A percentile compares a stretch with the other conserved stretches of the same genome.
Evolutionary conservation across 2,888 invertebrate genomes (phyloP).

Genomic region (Tolmerus cingulatus): DNA sequence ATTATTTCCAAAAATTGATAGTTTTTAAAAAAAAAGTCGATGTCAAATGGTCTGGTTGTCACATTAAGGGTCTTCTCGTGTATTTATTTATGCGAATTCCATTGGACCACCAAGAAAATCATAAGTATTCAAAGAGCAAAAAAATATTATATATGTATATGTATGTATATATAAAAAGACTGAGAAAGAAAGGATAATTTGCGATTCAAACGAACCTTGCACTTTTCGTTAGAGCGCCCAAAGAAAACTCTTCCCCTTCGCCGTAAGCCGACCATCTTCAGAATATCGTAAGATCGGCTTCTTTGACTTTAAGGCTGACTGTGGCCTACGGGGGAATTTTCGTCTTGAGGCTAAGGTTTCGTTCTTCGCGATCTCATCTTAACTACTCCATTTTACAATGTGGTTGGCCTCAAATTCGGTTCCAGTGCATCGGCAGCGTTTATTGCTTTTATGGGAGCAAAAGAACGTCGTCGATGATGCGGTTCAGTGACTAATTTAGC

Average conservation of each 20-base stretch:
- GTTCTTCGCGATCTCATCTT: not conserved
- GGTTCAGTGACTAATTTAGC: constrained; percentile 12
- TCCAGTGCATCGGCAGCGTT: not conserved
- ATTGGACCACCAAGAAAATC: not conserved
- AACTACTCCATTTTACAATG: not conserved
- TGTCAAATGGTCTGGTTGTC: no score
- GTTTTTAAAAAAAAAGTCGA: no score
- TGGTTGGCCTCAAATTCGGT: constrained; percentile 22
- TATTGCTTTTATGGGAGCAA: not conserved
- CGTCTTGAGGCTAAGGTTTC: not conserved
- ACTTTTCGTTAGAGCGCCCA: not conserved
- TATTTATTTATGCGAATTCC: not conserved
- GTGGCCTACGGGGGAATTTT: not conserved
- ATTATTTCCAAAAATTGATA: no score
- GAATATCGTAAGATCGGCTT: not conserved
- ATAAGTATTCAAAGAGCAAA: not conserved
- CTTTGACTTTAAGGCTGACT: not conserved
- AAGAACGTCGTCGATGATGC: constrained; percentile 1
- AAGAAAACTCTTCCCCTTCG: not conserved
- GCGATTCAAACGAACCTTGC: not conserved
- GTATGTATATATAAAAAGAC: no score
- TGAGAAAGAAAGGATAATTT: not conserved
- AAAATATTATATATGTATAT: no score
- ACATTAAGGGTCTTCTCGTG: not conserved
- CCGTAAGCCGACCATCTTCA: not conserved